These are phyloP conservation scores for Drosophila melanosoma DNA, from an alignment of 2,888 invertebrate genomes.

Conservation along the genomic window DNA sequence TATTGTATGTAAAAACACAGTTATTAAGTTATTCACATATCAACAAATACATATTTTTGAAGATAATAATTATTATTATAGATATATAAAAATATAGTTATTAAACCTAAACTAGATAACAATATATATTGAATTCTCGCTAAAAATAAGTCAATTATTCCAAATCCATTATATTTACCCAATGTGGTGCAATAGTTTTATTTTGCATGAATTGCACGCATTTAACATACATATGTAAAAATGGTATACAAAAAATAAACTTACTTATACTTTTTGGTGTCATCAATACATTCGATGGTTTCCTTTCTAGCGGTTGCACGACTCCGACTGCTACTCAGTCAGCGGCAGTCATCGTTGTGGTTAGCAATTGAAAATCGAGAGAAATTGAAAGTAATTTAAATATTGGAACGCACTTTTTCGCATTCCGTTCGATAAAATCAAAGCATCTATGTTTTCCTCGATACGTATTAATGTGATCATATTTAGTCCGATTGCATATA, in stretches of 20 bases:
- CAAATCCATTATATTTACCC: not conserved
- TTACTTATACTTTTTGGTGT: not conserved
- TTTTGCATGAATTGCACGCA: not conserved
- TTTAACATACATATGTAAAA: not conserved
- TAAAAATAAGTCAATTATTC: not conserved
- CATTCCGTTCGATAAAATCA: conserved; percentile 50
- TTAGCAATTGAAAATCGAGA: too few species aligned
- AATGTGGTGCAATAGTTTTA: not conserved
- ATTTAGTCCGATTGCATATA: conserved; percentile 64
- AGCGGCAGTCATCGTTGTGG: too few species aligned
- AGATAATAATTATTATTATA: not conserved
- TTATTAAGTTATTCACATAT: not conserved
- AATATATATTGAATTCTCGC: not conserved
- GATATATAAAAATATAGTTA: not conserved
- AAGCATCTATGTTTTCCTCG: conserved; percentile 23
- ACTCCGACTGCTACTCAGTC: too few species aligned
- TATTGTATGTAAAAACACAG: not conserved
- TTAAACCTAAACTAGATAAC: not conserved
- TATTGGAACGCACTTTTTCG: conserved; percentile 42
- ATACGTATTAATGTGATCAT: conserved; percentile 46
- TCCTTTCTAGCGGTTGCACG: not conserved
- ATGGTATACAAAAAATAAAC: not conserved
- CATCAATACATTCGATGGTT: not conserved
- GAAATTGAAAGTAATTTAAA: conserved; percentile 28
- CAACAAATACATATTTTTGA: not conserved